Evolutionary conservation across 2,888 invertebrate species (phyloP).

Genomic region (Caenorhabditis imperialis): DNA sequence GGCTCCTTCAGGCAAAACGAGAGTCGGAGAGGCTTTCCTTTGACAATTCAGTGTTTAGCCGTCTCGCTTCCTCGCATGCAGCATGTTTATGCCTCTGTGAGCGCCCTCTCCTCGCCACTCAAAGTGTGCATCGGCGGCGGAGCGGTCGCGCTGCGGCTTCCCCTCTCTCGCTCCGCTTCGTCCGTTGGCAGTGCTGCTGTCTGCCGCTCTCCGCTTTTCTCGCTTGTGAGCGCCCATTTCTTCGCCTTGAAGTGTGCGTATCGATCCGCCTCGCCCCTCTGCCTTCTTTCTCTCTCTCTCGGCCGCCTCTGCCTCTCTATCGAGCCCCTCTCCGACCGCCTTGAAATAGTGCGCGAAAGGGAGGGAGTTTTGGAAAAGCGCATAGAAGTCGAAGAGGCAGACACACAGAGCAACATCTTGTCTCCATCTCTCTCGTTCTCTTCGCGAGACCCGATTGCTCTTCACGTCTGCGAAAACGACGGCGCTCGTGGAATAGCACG

Average conservation of each 20-base stretch:
- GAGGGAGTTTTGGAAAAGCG: conserved; percentile 26
- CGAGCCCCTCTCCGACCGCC: conserved; percentile 35
- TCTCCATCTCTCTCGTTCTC: conserved; percentile 20
- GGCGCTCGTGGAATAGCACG: conserved; percentile 17
- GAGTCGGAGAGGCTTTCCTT: conserved; percentile 27
- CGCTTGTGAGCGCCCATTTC: conserved; percentile 35
- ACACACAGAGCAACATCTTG: conserved; percentile 21
- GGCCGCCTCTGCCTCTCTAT: conserved; percentile 5
- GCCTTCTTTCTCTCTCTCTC: conserved; percentile 8
- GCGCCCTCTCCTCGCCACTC: conserved; percentile 16
- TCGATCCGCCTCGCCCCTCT: conserved; percentile 35
- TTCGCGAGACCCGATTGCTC: conserved; percentile 33
- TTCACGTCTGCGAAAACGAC: conserved; percentile 35
- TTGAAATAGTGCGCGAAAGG: conserved; percentile 52
- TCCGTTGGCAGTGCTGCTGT: conserved; percentile 44
- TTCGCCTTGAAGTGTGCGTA: conserved; percentile 42
- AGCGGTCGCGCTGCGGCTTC: conserved; percentile 45
- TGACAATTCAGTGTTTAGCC: conserved; percentile 49
- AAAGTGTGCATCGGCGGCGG: conserved; percentile 40
- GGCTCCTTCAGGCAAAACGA: conserved; percentile 34
- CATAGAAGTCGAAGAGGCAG: conserved; percentile 33
- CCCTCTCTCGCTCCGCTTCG: conserved; percentile 28
- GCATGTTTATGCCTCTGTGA: conserved; percentile 50
- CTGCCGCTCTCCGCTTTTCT: conserved; percentile 42
- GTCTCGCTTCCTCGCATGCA: conserved; percentile 31